phyloP scores from a whole-genome alignment of 2,113 vertebrate genomes.

The Aphelocoma coerulescens region DNA sequence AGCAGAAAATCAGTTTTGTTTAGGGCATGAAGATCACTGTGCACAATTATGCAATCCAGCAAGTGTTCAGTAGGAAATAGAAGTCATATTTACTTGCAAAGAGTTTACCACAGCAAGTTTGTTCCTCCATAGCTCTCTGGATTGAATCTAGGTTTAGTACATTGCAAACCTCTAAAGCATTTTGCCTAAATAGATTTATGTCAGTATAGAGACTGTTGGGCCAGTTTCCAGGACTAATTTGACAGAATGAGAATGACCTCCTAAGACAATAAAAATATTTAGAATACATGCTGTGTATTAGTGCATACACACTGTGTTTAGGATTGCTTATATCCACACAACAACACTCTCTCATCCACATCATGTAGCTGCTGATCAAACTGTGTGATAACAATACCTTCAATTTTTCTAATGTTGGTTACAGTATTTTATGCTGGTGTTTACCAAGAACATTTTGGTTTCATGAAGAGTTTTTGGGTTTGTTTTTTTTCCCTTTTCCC shows the following conservation, averaged over 20 bases:
- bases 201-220: neutral
- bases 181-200: neutral
- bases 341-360: neutral
- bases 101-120: neutral
- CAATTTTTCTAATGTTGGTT: neutral
- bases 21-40: neutral
- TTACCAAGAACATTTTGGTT: neutral
- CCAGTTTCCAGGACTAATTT: neutral
- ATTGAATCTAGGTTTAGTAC: neutral
- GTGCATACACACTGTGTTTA: neutral
- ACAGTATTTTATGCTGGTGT: neutral
- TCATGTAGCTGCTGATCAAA: neutral
- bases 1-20: neutral
- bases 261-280: neutral
- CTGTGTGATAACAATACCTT: neutral
- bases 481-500: fast-evolving
- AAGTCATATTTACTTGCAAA: neutral
- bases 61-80: neutral
- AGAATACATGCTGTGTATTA: neutral
- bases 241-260: neutral
- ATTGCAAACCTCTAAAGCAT: neutral
- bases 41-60: neutral
- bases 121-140: neutral
- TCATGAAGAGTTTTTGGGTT: neutral
- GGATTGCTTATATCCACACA: neutral